Base-by-base conservation (phyloP, 2,797 vertebrate genomes). In the Aeoliscus strigatus region DNA sequence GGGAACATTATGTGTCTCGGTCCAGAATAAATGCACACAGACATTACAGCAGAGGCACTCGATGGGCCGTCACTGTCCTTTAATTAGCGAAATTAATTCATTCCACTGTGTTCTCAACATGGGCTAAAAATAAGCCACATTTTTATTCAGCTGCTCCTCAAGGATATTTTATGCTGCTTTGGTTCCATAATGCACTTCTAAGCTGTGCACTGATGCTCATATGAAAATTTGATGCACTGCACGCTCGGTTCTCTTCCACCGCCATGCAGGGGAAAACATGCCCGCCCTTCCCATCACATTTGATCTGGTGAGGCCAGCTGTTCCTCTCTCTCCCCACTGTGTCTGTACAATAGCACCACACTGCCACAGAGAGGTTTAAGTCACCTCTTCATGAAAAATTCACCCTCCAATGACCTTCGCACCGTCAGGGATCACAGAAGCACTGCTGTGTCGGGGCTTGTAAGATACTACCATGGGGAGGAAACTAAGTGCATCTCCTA, bases 121-220 rank as follows among this genome's bases (percentile, higher is more conserved):
- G 28, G 44, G 70, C 78, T 80, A 81, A 82, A 83, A 87, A 88
- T 86, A 85, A 53, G 46, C 40, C 65, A 23, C 66, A 13, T 74
- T 81, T 80, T 62, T 42, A 66, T 79, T 74, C 75, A 50, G 64
- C 62, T 59, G 55, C 71, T 86, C 79, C 86, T 87, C 44, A 58
- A 82, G 84, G 85, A 86, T 78, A 80, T 86, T 86, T 86, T 86
- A 83, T 84, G 82, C 83, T 80, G 76, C 78, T 85, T 76, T 84
- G 85, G 57, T 66, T 79, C 79, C 66, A 52, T 85, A 81, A 84
- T 81, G 77, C 79, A 75, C 52, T 81, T 71, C 73, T 84, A 69
- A 83, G 79, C 74, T 70, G 74, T 47, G 66, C 71, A 55, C 79
- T 77, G 82, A 82, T 77, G 82, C 86, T 77, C 50, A 12, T 56